Evolutionary conservation across 2,113 vertebrate genomes (phyloP).

Genomic region (Crotophaga sulcirostris): DNA sequence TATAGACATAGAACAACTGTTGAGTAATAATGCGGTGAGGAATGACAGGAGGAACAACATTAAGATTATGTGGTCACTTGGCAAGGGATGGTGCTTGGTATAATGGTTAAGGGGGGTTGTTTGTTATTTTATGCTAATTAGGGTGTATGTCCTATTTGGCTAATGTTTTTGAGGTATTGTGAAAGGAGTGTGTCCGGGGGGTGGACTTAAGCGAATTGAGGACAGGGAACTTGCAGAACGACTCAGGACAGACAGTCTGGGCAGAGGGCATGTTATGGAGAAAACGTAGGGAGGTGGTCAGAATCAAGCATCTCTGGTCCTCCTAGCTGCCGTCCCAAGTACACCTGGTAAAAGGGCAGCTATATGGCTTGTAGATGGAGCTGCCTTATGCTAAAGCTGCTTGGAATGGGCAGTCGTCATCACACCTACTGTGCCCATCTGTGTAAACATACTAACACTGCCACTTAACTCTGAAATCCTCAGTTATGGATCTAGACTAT

Average conservation of each 20-base stretch:
- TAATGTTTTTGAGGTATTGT: background rate
- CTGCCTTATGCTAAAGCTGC: background rate
- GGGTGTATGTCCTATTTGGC: background rate
- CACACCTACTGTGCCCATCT: background rate
- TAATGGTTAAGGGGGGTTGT: background rate
- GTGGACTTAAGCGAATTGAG: background rate
- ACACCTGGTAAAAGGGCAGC: background rate
- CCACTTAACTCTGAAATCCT: background rate
- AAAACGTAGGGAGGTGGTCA: background rate
- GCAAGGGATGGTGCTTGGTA: background rate
- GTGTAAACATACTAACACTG: background rate
- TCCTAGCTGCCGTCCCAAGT: background rate
- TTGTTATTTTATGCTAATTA: slow-evolving; percentile 52
- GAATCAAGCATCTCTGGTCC: background rate
- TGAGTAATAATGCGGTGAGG: background rate
- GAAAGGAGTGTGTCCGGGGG: background rate
- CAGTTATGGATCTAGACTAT: background rate
- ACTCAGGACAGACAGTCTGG: background rate
- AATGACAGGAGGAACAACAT: slow-evolving; percentile 23
- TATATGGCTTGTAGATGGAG: background rate
- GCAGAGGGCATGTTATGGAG: background rate
- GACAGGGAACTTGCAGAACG: background rate
- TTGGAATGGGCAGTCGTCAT: background rate
- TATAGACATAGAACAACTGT: slow-evolving; percentile 28
- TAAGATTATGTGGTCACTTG: slow-evolving; percentile 33